phyloP scores from a whole-genome alignment of 2,888 invertebrate genomes.

The Apamea crenata region DNA sequence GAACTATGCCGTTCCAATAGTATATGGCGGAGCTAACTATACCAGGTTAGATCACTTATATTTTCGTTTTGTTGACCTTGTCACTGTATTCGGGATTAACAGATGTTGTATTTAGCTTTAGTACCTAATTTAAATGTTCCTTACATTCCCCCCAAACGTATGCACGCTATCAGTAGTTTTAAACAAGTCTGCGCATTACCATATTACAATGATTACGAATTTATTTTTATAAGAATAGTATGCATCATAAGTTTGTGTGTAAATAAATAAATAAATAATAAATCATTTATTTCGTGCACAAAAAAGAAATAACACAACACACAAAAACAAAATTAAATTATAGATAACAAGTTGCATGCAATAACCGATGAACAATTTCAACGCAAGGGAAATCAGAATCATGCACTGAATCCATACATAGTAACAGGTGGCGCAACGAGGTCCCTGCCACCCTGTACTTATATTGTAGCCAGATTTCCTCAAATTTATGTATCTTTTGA shows the following conservation, averaged over 20 bases:
- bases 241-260: not conserved
- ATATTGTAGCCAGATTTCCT: not conserved
- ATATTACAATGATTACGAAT: not conserved
- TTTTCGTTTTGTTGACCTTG: not conserved
- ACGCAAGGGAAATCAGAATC: not conserved
- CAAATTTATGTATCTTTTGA: not conserved
- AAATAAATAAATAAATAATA: too few species aligned
- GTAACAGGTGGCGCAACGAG: too few species aligned
- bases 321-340: not conserved
- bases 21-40: slow-evolving; percentile 82
- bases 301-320: not conserved
- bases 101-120: not conserved
- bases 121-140: not conserved
- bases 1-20: slow-evolving; percentile 78
- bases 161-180: not conserved
- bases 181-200: not conserved
- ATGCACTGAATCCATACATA: not conserved
- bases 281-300: not conserved
- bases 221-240: not conserved
- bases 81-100: not conserved
- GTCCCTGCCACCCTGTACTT: not conserved
- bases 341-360: not conserved
- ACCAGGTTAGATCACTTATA: slow-evolving; percentile 71
- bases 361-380: not conserved
- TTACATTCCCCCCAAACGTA: not conserved